A percentile compares a stretch with the other conserved stretches of the same genome.
phyloP scores from a whole-genome alignment of 2,797 vertebrate genomes.

The Hirundo rustica region DNA sequence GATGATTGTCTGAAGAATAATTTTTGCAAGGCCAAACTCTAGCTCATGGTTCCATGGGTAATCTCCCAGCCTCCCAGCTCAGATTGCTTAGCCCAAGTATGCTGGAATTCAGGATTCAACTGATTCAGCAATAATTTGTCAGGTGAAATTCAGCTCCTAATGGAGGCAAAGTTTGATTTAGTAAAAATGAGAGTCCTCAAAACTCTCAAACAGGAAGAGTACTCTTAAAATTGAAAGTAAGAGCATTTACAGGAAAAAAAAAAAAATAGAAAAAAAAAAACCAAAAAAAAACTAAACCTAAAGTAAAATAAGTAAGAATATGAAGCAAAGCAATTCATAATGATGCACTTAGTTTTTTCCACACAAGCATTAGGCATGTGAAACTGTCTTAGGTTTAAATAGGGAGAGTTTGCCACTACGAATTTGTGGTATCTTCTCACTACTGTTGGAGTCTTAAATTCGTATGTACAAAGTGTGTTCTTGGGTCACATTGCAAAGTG shows the following conservation, averaged over 20 bases:
- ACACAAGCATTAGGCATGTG: background rate
- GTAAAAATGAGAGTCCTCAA: background rate
- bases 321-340: background rate
- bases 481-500: background rate
- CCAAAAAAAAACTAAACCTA: too few species aligned
- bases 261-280: fast-evolving
- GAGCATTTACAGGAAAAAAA: background rate
- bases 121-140: background rate
- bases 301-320: background rate
- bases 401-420: background rate
- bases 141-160: background rate
- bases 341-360: background rate
- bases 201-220: background rate
- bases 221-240: background rate
- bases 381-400: background rate
- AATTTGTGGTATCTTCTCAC: background rate
- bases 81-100: background rate
- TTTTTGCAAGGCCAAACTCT: background rate
- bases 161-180: background rate
- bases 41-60: background rate
- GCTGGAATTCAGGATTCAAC: background rate
- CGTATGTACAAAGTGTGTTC: background rate
- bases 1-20: background rate
- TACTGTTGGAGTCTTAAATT: background rate
- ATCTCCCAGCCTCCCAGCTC: background rate